Conservation (phyloP, 2,888 invertebrate species). For the Hyles lineata region DNA sequence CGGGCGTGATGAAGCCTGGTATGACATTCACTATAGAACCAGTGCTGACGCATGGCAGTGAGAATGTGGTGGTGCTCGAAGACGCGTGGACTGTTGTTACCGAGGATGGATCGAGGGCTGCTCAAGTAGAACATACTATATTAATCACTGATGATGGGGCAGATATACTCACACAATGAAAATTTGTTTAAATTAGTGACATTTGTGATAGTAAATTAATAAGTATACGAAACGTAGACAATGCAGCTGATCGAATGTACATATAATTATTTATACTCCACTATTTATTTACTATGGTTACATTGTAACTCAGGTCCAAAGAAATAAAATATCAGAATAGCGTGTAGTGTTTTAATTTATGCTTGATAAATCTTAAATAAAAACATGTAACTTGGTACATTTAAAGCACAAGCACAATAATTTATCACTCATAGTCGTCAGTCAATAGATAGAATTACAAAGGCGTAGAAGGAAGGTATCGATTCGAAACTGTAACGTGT, state of each 20-base stretch:
- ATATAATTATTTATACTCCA: not conserved
- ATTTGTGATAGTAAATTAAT: constrained; percentile 25
- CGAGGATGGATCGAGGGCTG: constrained; percentile 91
- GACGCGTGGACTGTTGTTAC: constrained; percentile 98
- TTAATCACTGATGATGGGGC: constrained; percentile 91
- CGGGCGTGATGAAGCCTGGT: constrained; percentile 91
- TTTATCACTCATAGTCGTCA: constrained; percentile 80
- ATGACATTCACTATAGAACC: constrained; percentile 99
- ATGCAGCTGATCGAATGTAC: not conserved
- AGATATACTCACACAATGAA: constrained; percentile 89
- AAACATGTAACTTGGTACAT: constrained; percentile 79
- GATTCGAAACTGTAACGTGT: constrained; percentile 54
- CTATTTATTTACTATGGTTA: not conserved
- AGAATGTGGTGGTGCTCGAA: constrained; percentile 88
- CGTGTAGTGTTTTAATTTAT: constrained; percentile 77
- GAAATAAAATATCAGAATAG: constrained; percentile 59
- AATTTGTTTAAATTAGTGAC: too few relatives aligned
- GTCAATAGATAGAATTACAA: constrained; percentile 77
- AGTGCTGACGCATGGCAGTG: constrained; percentile 90
- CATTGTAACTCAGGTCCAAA: constrained; percentile 31
- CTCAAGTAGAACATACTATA: constrained; percentile 97
- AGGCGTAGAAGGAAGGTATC: constrained; percentile 77
- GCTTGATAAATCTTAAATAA: constrained; percentile 73
- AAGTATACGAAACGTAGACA: too few relatives aligned
- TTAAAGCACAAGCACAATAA: constrained; percentile 83